Conservation (phyloP, 2,888 invertebrate species). For the Fragum whitleyi region DNA sequence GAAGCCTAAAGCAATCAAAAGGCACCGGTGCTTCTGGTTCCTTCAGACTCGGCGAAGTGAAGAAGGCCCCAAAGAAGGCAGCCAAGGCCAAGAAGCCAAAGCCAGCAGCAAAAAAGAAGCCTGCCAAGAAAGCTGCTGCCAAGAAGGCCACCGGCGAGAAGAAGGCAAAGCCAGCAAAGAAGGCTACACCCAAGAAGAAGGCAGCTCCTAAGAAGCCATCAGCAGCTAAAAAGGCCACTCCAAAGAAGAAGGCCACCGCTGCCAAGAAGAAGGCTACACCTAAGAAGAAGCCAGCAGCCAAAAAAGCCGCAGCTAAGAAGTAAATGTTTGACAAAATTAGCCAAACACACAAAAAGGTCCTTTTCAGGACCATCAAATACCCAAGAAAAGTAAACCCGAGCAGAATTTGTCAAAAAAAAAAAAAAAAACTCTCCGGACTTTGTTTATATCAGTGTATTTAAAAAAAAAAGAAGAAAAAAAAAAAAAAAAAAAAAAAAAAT, state of each 20-base stretch:
- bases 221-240: slow-evolving; percentile 56
- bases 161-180: slow-evolving; percentile 67
- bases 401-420: too few relatives aligned
- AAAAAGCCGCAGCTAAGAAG: slow-evolving; percentile 67
- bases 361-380: too few relatives aligned
- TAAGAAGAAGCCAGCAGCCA: slow-evolving; percentile 68
- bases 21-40: slow-evolving; percentile 81
- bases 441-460: too few relatives aligned
- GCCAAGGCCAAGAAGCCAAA: slow-evolving; percentile 62
- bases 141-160: slow-evolving; percentile 63
- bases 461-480: too few relatives aligned
- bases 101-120: slow-evolving; percentile 31
- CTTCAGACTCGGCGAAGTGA: slow-evolving; percentile 74
- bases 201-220: slow-evolving; percentile 54
- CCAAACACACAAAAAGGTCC: too few relatives aligned
- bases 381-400: too few relatives aligned
- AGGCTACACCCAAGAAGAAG: slow-evolving; percentile 43
- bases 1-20: slow-evolving; percentile 83
- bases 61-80: slow-evolving; percentile 33
- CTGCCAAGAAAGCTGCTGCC: slow-evolving; percentile 48
- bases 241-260: slow-evolving; percentile 54
- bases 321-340: slow-evolving; percentile 63
- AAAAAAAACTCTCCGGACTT: too few relatives aligned
- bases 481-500: too few relatives aligned
- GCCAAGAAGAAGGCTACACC: slow-evolving; percentile 64